A percentile compares a stretch with the other conserved stretches of the same genome.
Conservation (phyloP, 2,888 invertebrate species). For the Tenthredo amoena region DNA sequence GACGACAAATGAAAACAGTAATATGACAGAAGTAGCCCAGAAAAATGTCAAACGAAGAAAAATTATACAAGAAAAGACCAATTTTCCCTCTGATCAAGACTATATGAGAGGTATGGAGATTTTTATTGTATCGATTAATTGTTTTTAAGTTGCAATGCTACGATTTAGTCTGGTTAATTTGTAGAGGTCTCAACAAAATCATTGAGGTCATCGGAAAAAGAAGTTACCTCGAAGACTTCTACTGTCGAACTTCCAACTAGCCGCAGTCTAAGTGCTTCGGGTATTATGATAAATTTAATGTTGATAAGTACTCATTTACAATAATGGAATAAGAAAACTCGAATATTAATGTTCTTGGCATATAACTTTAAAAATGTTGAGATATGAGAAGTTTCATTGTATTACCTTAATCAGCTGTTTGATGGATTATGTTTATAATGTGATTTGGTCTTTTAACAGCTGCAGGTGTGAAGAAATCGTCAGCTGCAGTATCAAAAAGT, state of each 20-base stretch:
- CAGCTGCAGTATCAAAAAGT: too few relatives aligned
- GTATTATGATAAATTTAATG: too few relatives aligned
- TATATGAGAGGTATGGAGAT: background rate
- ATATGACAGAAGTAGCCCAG: background rate
- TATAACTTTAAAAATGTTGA: too few relatives aligned
- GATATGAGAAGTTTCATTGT: too few relatives aligned
- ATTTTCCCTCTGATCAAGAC: background rate
- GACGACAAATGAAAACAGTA: background rate
- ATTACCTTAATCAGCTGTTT: too few relatives aligned
- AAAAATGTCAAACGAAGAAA: background rate
- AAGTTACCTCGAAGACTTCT: background rate
- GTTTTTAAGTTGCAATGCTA: too few relatives aligned
- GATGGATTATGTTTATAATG: too few relatives aligned
- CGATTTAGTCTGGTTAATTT: background rate
- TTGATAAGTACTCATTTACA: too few relatives aligned
- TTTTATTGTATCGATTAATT: background rate
- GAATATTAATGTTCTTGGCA: too few relatives aligned
- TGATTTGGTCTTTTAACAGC: too few relatives aligned
- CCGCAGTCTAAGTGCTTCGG: background rate
- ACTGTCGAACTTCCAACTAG: background rate
- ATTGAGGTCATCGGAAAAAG: background rate
- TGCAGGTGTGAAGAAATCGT: too few relatives aligned
- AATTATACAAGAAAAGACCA: background rate
- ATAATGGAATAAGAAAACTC: too few relatives aligned
- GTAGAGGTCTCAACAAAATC: background rate